Percentiles rank a stretch among this genome's conserved stretches.
phyloP scores from a whole-genome alignment of 2,113 vertebrate genomes.

The Danio rerio region DNA sequence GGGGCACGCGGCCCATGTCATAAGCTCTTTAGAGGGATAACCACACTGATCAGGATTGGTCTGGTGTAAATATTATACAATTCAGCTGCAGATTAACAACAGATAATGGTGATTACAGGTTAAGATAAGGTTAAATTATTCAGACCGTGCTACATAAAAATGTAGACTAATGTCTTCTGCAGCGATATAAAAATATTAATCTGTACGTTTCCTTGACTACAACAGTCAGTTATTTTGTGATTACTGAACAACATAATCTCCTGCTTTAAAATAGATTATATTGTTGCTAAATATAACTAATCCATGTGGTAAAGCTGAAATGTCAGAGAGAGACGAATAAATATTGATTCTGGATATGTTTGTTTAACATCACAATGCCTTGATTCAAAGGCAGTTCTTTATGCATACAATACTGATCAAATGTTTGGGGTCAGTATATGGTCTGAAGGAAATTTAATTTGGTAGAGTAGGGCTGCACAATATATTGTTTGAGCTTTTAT shows the following conservation, averaged over 20 bases:
- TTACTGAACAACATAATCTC: background rate
- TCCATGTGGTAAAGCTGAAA: background rate
- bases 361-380: background rate
- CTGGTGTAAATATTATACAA: slow-evolving; percentile 40
- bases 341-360: slow-evolving; percentile 17
- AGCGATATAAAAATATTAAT: background rate
- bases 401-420: background rate
- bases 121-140: background rate
- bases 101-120: slow-evolving; percentile 9
- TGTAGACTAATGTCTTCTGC: background rate
- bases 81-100: slow-evolving; percentile 9
- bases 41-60: slow-evolving; percentile 29
- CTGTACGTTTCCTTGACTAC: background rate
- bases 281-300: background rate
- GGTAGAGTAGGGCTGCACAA: too few species aligned
- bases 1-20: slow-evolving; percentile 38
- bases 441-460: background rate
- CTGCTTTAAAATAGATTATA: background rate
- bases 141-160: background rate
- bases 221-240: background rate
- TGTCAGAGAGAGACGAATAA: background rate
- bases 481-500: too few species aligned
- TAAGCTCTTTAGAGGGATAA: slow-evolving; percentile 42
- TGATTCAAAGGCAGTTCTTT: background rate
- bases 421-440: background rate